Evolutionary conservation across 1,140 invertebrate genomes (phyloP), one percentile per base, ranked within the genome.

Genomic region (Ericerus pela): DNA sequence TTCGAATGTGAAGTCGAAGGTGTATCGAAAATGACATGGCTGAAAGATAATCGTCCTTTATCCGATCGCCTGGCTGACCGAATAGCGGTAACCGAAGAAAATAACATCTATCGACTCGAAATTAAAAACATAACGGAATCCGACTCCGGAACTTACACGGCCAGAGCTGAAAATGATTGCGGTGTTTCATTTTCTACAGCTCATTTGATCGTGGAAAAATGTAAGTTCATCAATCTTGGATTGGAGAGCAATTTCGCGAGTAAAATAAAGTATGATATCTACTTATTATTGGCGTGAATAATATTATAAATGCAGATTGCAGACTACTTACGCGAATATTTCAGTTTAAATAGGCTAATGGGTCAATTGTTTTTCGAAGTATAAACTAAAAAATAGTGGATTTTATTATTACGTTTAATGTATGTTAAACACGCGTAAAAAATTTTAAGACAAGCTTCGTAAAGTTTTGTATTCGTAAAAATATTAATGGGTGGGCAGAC

Each of bases 141-240:
- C 30, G 94, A 98, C 71, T 78, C 79, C 1, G 94, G 93, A 14
- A 76, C 89, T 20, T 99, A 98, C 66, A 93, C 88, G 0, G 89
- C 88, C 51, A 77, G 85, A 31, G 92, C 90, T n/a, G 79, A 79
- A 38, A 93, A 92, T 66, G 79, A 83, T 29, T 85, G 88, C 29
- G 83, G 82, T 62, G 57, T 61, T 10, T 67, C 67, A 14, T 80
- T 80, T 53, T 88, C 86, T 66, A 88, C 86, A 31, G 85, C 87
- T 41, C 84, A 88, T 66, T 76, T 93, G 53, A 75, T 85, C 54
- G 85, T 93, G 43, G 81, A 88, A 65, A 76, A 85, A 77, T 70
- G 86, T 89, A 75, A 78, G 79, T 76, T 12, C 16, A n/a, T n/a
- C n/a, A 36, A 36, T 16, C 31, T 36, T 16, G 18, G 10, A 20